Conservation (phyloP, 2,113 vertebrate genomes). For the Grammomys dolichurus region DNA sequence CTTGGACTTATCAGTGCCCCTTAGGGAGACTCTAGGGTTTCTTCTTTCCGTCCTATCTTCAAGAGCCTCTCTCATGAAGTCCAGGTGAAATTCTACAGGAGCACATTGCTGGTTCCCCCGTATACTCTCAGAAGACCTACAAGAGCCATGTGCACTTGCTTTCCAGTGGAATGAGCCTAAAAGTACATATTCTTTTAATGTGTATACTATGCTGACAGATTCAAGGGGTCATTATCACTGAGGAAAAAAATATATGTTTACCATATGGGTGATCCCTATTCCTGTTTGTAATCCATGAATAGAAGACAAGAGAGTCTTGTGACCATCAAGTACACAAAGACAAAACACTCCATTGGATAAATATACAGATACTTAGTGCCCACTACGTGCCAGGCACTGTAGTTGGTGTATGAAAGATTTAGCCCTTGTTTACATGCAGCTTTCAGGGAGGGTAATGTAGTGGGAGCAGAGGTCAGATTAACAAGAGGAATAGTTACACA, state of each 20-base stretch:
- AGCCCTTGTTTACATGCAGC: neutral
- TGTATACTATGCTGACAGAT: constrained; percentile 43
- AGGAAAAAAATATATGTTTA: constrained; percentile 53
- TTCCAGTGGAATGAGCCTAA: constrained; percentile 80
- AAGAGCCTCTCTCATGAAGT: constrained; percentile 50
- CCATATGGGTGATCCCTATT: constrained; percentile 63
- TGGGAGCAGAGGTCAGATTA: neutral
- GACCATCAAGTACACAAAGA: constrained; percentile 52
- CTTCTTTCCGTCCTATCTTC: neutral
- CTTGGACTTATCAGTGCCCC: neutral
- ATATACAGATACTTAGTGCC: neutral
- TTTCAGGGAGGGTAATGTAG: neutral
- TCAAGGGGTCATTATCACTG: constrained; percentile 71
- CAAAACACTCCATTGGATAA: neutral
- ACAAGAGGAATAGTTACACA: neutral
- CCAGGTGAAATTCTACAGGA: constrained; percentile 68
- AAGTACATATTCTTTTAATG: constrained; percentile 77
- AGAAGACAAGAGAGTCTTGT: constrained; percentile 53
- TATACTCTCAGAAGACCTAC: constrained; percentile 76
- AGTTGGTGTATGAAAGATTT: neutral
- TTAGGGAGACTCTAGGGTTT: constrained; percentile 6
- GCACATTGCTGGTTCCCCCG: constrained; percentile 54
- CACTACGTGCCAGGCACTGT: neutral
- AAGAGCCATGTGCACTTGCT: constrained; percentile 70
- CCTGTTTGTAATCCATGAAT: constrained; percentile 44